Percentiles rank a stretch among this genome's conserved stretches.
Conservation (phyloP, 1,140 invertebrate species). For the Drosophila ohnishii region DNA sequence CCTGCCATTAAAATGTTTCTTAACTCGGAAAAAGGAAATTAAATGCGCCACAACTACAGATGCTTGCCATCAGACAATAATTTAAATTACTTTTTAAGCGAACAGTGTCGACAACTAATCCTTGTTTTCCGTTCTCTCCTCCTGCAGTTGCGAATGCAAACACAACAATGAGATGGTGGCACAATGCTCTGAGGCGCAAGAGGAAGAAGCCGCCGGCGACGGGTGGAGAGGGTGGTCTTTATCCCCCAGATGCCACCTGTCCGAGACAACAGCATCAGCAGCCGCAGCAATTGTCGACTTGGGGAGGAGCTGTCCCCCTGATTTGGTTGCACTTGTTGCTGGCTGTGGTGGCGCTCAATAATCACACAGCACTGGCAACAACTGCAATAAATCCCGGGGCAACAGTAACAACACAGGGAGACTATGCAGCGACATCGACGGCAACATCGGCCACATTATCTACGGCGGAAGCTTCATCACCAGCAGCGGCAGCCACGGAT, state of each 20-base stretch:
- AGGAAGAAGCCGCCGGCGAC: constrained; percentile 41
- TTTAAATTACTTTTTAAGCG: constrained; percentile 20
- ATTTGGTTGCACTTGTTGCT: constrained; percentile 49
- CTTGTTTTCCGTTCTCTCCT: constrained; percentile 4
- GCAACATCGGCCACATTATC: constrained; percentile 43
- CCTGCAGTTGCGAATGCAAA: constrained; percentile 72
- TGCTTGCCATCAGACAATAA: neutral
- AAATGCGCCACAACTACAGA: neutral
- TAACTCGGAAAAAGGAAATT: neutral
- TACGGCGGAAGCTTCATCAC: constrained; percentile 19
- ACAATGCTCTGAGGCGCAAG: constrained; percentile 91
- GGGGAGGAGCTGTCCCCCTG: constrained; percentile 38
- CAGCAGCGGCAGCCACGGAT: constrained; percentile 15
- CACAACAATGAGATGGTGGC: constrained; percentile 82
- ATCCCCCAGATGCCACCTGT: constrained; percentile 36
- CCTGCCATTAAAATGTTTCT: neutral
- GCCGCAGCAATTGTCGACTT: constrained; percentile 38
- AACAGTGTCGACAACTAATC: constrained; percentile 11
- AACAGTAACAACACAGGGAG: constrained; percentile 67
- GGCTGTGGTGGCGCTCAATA: constrained; percentile 44
- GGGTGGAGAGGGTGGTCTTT: neutral
- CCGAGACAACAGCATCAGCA: constrained; percentile 62
- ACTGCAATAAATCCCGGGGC: constrained; percentile 83
- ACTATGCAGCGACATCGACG: constrained; percentile 34
- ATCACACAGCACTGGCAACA: constrained; percentile 85